Evolutionary conservation across 2,888 invertebrate genomes (phyloP).

Genomic region (Eubasilissa splendida): DNA sequence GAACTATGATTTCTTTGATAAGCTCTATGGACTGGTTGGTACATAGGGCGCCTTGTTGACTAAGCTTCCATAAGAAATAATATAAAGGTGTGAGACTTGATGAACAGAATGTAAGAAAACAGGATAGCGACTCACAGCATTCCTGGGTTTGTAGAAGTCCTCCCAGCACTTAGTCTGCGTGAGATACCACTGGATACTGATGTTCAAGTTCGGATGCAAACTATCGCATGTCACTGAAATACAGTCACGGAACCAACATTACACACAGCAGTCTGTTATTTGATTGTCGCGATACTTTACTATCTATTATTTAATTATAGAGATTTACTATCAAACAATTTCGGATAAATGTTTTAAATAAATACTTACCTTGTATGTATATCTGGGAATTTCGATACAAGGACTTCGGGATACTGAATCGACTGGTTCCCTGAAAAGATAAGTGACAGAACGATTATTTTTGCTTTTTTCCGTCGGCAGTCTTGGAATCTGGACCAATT

Average conservation of each 20-base stretch:
- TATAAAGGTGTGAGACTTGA: too few species aligned
- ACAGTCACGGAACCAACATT: background rate
- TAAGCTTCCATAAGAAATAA: too few species aligned
- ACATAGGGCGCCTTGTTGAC: too few species aligned
- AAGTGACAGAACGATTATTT: conserved; percentile 11
- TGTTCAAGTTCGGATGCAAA: conserved; percentile 62
- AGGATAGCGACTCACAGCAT: conserved; percentile 59
- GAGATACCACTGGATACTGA: conserved; percentile 72
- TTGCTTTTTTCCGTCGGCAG: background rate
- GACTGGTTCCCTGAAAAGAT: conserved; percentile 68
- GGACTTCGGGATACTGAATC: conserved; percentile 74
- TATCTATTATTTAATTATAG: background rate
- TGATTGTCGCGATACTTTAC: background rate
- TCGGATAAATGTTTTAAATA: conserved; percentile 56
- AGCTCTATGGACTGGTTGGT: too few species aligned
- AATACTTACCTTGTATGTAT: conserved; percentile 76
- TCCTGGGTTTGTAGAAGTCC: conserved; percentile 62
- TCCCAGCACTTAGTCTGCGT: conserved; percentile 75
- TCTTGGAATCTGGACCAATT: background rate
- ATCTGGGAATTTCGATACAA: conserved; percentile 81
- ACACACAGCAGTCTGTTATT: background rate
- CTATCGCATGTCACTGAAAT: conserved; percentile 69
- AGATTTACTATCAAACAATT: background rate
- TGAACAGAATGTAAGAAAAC: too few species aligned
- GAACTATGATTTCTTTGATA: too few species aligned